Conservation (phyloP, 2,113 vertebrate genomes). For the Lepus europaeus region DNA sequence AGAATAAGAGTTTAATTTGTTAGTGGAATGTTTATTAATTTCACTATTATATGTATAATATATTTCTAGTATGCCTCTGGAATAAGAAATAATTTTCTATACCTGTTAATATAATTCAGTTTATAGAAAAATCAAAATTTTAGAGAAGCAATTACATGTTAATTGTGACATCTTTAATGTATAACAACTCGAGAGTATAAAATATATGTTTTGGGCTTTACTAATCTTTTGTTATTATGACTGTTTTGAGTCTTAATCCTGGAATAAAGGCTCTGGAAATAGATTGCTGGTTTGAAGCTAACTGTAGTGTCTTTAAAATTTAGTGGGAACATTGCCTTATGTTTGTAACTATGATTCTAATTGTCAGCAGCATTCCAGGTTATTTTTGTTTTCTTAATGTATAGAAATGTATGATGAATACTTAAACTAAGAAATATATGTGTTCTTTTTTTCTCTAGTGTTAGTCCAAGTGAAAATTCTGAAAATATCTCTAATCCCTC, state of each 20-base stretch:
- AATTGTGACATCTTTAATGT: slow-evolving; percentile 27
- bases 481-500: slow-evolving; percentile 59
- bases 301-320: slow-evolving; percentile 41
- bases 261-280: slow-evolving; percentile 36
- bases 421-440: slow-evolving; percentile 65
- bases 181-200: background rate
- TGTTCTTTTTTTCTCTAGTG: slow-evolving; percentile 73
- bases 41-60: slow-evolving; percentile 11
- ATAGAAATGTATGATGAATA: slow-evolving; percentile 61
- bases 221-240: slow-evolving; percentile 46
- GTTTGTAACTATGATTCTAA: slow-evolving; percentile 32
- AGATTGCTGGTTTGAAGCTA: slow-evolving; percentile 46
- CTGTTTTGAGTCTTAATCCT: slow-evolving; percentile 44
- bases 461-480: slow-evolving; percentile 74
- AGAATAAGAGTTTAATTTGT: slow-evolving; percentile 54
- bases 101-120: slow-evolving; percentile 33
- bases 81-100: slow-evolving; percentile 54
- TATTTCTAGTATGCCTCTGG: slow-evolving; percentile 22
- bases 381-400: slow-evolving; percentile 46
- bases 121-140: slow-evolving; percentile 42
- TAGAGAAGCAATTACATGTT: background rate
- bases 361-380: slow-evolving; percentile 32
- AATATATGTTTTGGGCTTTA: slow-evolving; percentile 32
- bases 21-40: slow-evolving; percentile 60
- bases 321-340: slow-evolving; percentile 31